Percentiles rank a stretch among this genome's conserved stretches.
Conservation (phyloP, 2,797 vertebrate genomes). For the Xyrichtys novacula region DNA sequence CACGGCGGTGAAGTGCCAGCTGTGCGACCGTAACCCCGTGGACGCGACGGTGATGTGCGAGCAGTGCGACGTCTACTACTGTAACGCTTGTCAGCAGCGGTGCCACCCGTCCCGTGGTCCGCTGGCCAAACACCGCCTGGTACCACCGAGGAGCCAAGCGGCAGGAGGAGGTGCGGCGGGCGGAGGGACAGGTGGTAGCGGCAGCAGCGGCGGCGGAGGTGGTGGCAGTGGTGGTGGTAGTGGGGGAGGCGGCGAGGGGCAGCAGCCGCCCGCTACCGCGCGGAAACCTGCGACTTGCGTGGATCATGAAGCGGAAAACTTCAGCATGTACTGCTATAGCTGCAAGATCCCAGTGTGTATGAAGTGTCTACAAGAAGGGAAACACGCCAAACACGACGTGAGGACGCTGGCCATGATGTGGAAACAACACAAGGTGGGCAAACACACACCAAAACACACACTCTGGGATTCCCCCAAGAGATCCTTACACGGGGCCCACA, state of each 20-base stretch:
- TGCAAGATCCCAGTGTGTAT: slow-evolving; percentile 92
- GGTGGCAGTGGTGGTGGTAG: slow-evolving; percentile 41
- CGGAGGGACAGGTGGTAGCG: slow-evolving; percentile 47
- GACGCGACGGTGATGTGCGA: slow-evolving; percentile 94
- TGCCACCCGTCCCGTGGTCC: slow-evolving; percentile 96
- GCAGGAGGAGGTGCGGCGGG: slow-evolving; percentile 53
- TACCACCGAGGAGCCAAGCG: slow-evolving; percentile 78
- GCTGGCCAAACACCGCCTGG: slow-evolving; percentile 93
- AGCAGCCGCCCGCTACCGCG: slow-evolving; percentile 71
- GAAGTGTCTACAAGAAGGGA: slow-evolving; percentile 93
- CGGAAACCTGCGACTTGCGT: slow-evolving; percentile 91
- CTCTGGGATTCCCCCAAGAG: too few species aligned
- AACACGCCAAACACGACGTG: slow-evolving; percentile 92
- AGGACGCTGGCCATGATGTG: slow-evolving; percentile 93
- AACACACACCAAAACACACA: neutral
- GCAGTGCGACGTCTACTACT: slow-evolving; percentile 97
- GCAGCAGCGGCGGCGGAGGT: slow-evolving; percentile 33
- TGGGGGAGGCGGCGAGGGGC: slow-evolving; percentile 53
- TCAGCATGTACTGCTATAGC: slow-evolving; percentile 93
- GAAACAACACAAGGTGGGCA: slow-evolving; percentile 98
- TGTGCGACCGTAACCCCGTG: slow-evolving; percentile 94
- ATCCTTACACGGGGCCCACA: too few species aligned
- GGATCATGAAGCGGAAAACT: slow-evolving; percentile 95
- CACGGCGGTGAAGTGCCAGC: slow-evolving; percentile 89
- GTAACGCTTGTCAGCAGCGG: slow-evolving; percentile 92